A percentile compares a stretch with the other conserved stretches of the same genome.
These are phyloP conservation scores for Zhuqinia jingwanae DNA, from an alignment of 2,888 invertebrate genomes.

Conservation along the genomic window DNA sequence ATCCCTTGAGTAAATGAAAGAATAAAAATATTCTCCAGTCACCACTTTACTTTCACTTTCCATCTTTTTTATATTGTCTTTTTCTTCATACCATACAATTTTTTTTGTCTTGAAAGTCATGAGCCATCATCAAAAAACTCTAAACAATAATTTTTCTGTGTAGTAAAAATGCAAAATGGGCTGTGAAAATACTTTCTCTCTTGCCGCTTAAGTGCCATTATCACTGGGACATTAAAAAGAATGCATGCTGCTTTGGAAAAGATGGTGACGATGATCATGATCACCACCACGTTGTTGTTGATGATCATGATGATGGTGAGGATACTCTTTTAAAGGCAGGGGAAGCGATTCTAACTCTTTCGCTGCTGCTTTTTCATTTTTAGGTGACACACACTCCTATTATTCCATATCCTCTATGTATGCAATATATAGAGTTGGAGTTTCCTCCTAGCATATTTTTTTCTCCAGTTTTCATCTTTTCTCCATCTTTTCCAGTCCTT, in stretches of 20 bases:
- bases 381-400: background rate
- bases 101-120: background rate
- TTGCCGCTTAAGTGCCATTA: conserved; percentile 48
- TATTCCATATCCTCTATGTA: background rate
- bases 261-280: background rate
- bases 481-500: background rate
- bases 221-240: conserved; percentile 41
- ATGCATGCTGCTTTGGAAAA: conserved; percentile 23
- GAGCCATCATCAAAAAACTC: conserved; percentile 35
- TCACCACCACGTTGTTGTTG: no score
- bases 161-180: conserved; percentile 47
- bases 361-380: no score
- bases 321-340: no score
- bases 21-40: conserved; percentile 51
- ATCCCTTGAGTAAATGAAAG: background rate
- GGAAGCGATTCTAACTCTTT: no score
- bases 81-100: background rate
- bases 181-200: conserved; percentile 40
- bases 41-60: conserved; percentile 57
- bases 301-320: background rate
- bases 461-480: background rate
- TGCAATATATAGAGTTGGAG: no score
- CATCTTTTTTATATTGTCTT: background rate
- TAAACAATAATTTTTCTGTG: conserved; percentile 37
- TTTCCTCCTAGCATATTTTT: no score